phyloP scores from a whole-genome alignment of 2,797 vertebrate species.

The Periophthalmus magnuspinnatus region DNA sequence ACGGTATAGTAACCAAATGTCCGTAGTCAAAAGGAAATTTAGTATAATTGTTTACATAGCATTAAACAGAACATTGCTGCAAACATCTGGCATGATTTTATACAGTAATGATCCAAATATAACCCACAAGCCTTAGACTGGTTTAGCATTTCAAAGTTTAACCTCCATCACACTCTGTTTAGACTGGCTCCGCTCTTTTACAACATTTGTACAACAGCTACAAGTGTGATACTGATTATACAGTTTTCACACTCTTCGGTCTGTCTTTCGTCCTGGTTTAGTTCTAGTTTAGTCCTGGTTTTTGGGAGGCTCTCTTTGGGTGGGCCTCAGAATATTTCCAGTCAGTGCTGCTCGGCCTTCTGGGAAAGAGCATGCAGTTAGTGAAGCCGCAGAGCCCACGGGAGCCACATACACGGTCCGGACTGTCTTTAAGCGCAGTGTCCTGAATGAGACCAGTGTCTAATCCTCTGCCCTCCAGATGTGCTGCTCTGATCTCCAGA shows the following conservation, averaged over 20 bases:
- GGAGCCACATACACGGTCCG: conserved; percentile 34
- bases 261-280: conserved; percentile 16
- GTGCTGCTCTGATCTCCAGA: conserved; percentile 45
- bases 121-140: neutral
- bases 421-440: conserved; percentile 4
- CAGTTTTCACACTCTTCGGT: conserved; percentile 37
- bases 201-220: conserved; percentile 8
- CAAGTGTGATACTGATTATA: conserved; percentile 32
- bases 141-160: conserved; percentile 6
- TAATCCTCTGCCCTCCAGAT: conserved; percentile 50
- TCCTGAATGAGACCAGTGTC: conserved; percentile 57
- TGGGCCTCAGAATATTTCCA: conserved; percentile 63
- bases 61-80: neutral
- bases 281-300: conserved; percentile 42
- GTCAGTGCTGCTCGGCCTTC: conserved; percentile 60
- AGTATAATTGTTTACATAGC: neutral
- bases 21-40: too few species aligned
- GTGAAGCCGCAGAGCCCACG: conserved; percentile 49
- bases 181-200: conserved; percentile 15
- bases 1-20: too few species aligned
- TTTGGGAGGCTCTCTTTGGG: conserved; percentile 50
- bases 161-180: neutral
- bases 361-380: conserved; percentile 61
- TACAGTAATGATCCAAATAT: conserved; percentile 1
- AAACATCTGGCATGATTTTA: conserved; percentile 4